A percentile compares a stretch with the other conserved stretches of the same genome.
Conservation (phyloP, 2,888 invertebrate species). For the Parelbella ahira region DNA sequence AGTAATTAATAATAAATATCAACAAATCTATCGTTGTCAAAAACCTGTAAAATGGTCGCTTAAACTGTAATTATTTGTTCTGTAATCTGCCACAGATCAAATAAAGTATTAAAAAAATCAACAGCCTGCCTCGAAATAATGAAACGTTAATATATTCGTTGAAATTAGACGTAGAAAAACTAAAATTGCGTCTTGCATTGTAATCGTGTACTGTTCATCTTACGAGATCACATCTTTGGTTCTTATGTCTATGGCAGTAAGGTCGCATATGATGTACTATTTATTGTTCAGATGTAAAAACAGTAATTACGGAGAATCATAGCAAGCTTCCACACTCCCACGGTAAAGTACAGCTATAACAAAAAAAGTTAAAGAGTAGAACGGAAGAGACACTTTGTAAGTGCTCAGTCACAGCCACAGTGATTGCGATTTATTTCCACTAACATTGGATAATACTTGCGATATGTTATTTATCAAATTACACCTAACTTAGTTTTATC, state of each 20-base stretch:
- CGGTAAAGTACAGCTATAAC: slow-evolving; percentile 25
- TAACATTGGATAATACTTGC: too few relatives aligned
- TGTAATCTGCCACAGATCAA: too few relatives aligned
- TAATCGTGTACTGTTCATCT: slow-evolving; percentile 18
- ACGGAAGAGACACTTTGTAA: slow-evolving; percentile 19
- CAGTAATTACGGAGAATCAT: slow-evolving; percentile 24
- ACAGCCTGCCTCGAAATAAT: not conserved
- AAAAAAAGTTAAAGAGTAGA: slow-evolving; percentile 17
- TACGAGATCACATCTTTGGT: slow-evolving; percentile 16
- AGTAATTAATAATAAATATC: too few relatives aligned
- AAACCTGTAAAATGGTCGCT: too few relatives aligned
- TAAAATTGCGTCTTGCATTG: slow-evolving; percentile 13
- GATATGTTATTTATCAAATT: too few relatives aligned
- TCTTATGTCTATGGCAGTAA: slow-evolving; percentile 9
- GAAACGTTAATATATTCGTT: slow-evolving; percentile 12
- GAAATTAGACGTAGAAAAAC: slow-evolving; percentile 10
- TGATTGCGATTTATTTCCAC: too few relatives aligned
- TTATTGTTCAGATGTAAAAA: slow-evolving; percentile 17
- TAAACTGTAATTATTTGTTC: too few relatives aligned
- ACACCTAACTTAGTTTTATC: not conserved
- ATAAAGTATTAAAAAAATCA: too few relatives aligned
- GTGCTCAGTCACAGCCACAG: slow-evolving; percentile 1
- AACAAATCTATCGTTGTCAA: too few relatives aligned
- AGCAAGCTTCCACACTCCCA: slow-evolving; percentile 23
- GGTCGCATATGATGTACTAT: slow-evolving; percentile 16